These are phyloP conservation scores for Oreochromis niloticus DNA, from an alignment of 2,113 vertebrate species.

Conservation along the genomic window DNA sequence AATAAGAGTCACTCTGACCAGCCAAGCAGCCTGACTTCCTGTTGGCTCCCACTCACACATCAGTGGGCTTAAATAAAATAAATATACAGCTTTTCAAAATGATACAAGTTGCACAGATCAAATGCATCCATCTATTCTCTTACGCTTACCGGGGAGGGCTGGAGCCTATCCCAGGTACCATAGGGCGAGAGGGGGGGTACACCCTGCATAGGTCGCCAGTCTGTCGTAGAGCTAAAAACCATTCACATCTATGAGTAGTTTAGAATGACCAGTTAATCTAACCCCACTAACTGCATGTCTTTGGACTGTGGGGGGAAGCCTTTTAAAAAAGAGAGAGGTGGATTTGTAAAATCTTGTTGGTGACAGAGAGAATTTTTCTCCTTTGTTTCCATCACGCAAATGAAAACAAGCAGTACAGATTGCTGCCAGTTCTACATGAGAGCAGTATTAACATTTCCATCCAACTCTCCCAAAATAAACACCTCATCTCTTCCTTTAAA, in stretches of 20 bases:
- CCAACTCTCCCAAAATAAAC: background rate
- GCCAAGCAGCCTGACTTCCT: background rate
- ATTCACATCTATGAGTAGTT: accelerated
- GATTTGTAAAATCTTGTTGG: background rate
- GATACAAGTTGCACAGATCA: background rate
- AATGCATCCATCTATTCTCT: background rate
- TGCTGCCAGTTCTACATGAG: background rate
- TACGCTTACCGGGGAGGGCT: background rate
- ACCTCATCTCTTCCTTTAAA: background rate
- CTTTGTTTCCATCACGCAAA: background rate
- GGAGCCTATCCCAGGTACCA: background rate
- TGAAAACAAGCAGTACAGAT: accelerated
- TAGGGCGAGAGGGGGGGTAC: accelerated
- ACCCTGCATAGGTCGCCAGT: background rate
- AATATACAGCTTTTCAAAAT: background rate
- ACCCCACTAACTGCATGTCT: background rate
- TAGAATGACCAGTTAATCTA: background rate
- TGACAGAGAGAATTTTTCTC: background rate
- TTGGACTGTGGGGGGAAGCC: background rate
- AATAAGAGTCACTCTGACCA: background rate
- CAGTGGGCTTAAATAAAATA: background rate
- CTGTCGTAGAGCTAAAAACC: background rate
- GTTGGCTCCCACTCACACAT: background rate
- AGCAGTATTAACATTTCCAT: background rate
- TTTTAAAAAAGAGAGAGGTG: background rate